Base-by-base conservation (phyloP, 2,888 invertebrate genomes). In the Thecophora atra region DNA sequence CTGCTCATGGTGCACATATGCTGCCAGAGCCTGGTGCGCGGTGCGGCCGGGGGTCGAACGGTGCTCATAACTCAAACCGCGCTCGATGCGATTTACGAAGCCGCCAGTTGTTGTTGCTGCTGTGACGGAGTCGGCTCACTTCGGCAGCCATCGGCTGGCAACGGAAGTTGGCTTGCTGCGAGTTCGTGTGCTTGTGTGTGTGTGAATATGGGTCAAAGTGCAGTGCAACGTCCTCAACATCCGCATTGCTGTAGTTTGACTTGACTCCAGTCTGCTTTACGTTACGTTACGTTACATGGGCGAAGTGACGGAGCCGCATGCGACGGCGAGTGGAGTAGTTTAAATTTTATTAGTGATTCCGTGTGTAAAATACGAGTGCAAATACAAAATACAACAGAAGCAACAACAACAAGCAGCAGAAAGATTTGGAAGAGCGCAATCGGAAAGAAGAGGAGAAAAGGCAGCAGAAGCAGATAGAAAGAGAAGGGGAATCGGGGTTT, bases 141-240 rank as follows among this genome's bases (percentile, higher is more conserved):
- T 69, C 62, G 68, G 56, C 47, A 51, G 70, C 62, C 42, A 52
- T 70, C 70, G 70, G 62, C 28, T 51, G 47, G 47, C 51, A 11
- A 30, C 15, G 51, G 37, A n/a, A 52, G 37, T 7, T 19, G 51
- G 21, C 5, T 37, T 15, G 19, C 19, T 30, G 13, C 47, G 24
- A 37, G 63, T 30, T 26, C 21, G 37, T 24, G 56, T 58, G 26
- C 26, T n/a, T n/a, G 24, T 68, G 44, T 44, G 17, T 56, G 15
- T 24, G 11, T 28, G 54, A 54, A 52, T 51, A 47, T 52, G 51
- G 51, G 28, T 64, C 52, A 28, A 28, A 65, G 65, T 52, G 84
- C 84, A 85, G 86, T 85, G 85, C 85, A 86, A 86, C 81, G 86
- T 85, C 86, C 86, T 86, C 84, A 85, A 85, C 86, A 85, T 85